These are phyloP conservation scores for Aldabrachelys gigantea DNA, from an alignment of 2,113 vertebrate genomes.

Conservation along the genomic window DNA sequence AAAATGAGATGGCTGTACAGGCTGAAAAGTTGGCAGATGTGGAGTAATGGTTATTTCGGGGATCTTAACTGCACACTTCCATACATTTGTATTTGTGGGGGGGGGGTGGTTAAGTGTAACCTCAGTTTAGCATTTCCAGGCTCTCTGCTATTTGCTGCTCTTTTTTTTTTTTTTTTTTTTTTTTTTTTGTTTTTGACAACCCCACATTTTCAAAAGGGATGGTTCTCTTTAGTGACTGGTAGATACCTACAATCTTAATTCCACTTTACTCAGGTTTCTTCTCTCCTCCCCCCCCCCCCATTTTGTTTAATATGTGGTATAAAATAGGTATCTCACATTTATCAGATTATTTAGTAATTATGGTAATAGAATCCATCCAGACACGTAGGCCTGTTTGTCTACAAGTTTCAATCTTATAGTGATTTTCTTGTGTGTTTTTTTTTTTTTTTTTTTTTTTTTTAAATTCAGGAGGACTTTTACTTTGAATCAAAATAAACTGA, in stretches of 20 bases:
- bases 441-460: background rate
- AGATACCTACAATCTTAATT: background rate
- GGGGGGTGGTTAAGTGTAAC: background rate
- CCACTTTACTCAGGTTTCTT: background rate
- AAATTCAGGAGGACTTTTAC: constrained; percentile 23
- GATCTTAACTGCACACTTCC: background rate
- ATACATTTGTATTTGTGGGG: background rate
- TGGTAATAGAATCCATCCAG: background rate
- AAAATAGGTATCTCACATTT: background rate
- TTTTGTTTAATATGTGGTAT: background rate
- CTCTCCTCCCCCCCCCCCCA: too few relatives aligned
- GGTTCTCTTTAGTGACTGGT: background rate
- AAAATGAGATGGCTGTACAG: background rate
- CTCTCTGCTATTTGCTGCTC: background rate
- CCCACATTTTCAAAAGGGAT: background rate
- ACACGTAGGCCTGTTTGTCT: background rate
- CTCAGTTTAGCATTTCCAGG: background rate
- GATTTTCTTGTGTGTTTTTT: background rate
- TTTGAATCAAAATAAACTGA: constrained; percentile 23
- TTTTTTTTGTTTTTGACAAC: background rate
- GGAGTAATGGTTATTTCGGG: background rate
- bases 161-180: background rate
- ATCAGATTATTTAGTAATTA: background rate
- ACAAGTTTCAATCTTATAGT: constrained; percentile 17
- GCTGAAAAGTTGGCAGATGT: background rate